These are phyloP conservation scores for Beris chalybata DNA, from an alignment of 2,888 invertebrate species.

Conservation along the genomic window DNA sequence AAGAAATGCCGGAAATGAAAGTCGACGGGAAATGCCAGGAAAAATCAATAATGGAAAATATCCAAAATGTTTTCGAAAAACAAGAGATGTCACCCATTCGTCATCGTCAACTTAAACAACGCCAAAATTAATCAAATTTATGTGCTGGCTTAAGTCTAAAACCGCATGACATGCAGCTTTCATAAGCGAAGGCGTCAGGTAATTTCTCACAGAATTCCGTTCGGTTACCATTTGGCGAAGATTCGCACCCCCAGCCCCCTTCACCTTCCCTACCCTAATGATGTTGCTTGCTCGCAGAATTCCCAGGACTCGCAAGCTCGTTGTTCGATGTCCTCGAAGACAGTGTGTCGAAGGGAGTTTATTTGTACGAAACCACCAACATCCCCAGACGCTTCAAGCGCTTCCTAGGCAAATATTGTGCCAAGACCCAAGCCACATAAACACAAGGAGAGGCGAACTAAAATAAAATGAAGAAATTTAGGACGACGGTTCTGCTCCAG, in stretches of 20 bases:
- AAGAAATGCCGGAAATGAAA: constrained; percentile 1
- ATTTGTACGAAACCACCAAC: constrained; percentile 6
- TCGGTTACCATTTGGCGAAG: neutral
- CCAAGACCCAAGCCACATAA: constrained; percentile 7
- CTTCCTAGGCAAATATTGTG: constrained; percentile 35
- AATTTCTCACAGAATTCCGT: constrained; percentile 37
- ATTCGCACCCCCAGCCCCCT: too few species aligned
- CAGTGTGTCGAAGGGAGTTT: neutral
- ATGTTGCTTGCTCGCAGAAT: too few species aligned
- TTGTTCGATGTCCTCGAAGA: neutral
- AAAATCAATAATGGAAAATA: constrained; percentile 32
- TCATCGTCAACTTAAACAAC: constrained; percentile 38
- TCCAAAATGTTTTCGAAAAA: constrained; percentile 31
- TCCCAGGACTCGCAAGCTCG: neutral
- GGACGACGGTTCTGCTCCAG: constrained; percentile 6
- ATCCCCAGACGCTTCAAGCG: constrained; percentile 12
- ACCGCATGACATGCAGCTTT: constrained; percentile 38
- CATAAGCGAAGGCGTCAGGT: constrained; percentile 38
- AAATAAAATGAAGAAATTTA: neutral
- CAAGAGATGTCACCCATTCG: constrained; percentile 38
- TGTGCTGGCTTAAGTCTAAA: constrained; percentile 38
- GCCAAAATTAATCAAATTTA: constrained; percentile 39
- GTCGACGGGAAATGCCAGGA: neutral
- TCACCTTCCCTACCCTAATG: too few species aligned
- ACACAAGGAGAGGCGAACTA: neutral